Evolutionary conservation across 2,888 invertebrate genomes (phyloP), one percentile per base, ranked within the genome.

Genomic region (Perithous albicinctus): DNA sequence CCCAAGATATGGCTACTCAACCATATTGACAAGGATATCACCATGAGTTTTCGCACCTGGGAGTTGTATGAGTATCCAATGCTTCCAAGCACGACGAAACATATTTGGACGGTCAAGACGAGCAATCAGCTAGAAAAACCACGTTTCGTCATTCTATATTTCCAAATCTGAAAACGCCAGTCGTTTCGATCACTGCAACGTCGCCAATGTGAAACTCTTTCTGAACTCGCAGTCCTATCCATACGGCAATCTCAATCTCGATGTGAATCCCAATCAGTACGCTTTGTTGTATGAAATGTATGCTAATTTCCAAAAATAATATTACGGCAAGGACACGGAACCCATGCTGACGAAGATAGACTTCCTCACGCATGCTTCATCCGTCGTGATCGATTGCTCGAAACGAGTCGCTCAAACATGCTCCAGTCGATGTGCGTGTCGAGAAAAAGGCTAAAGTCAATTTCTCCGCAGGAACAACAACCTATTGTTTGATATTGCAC

Each of bases 91-190:
- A n/a, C n/a, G n/a, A n/a, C n/a, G n/a, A n/a, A n/a, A n/a, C n/a
- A n/a, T n/a, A n/a, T n/a, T n/a, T n/a, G n/a, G n/a, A 90, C 92
- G 67, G 61, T 93, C n/a, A n/a, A n/a, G n/a, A n/a, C n/a, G n/a
- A n/a, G n/a, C n/a, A n/a, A n/a, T n/a, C n/a, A n/a, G n/a, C n/a
- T n/a, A n/a, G n/a, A n/a, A n/a, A n/a, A n/a, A n/a, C n/a, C n/a
- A n/a, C n/a, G 23, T 90, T 90, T 82, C 90, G 91, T 84, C 91
- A 90, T 85, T 92, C 91, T 0, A 12, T 87, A 61, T 78, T 93
- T 76, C 91, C 89, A 5, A 82, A 73, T 70, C 15, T 4, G 84
- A 64, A 59, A 84, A 91, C 82, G 78, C 84, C 2, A 79, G 84
- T 48, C 35, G 56, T 2, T 87, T 85, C 63, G 83, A 88, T 82